A percentile compares a stretch with the other conserved stretches of the same genome.
These are phyloP conservation scores for Diadema setosum DNA, from an alignment of 35 echinoderm and acorn worm species.

Conservation along the genomic window DNA sequence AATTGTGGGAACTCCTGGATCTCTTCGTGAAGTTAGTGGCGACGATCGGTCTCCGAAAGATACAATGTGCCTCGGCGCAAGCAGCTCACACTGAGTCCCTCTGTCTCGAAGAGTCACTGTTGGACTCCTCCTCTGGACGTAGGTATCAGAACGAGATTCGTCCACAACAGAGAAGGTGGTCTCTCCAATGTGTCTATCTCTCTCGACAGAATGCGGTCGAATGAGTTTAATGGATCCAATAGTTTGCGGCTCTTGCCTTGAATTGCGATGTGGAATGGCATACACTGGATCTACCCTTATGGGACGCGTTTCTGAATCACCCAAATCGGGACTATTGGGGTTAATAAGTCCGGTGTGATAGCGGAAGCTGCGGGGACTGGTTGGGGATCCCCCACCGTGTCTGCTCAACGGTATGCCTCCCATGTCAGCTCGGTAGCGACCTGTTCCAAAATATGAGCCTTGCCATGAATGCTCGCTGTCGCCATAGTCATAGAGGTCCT, in stretches of 20 bases:
- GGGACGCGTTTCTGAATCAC: neutral
- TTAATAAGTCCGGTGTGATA: neutral
- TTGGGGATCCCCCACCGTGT: neutral
- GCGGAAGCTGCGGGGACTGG: neutral
- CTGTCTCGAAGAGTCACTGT: neutral
- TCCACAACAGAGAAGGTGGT: neutral
- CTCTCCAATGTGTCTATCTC: neutral
- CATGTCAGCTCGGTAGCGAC: neutral
- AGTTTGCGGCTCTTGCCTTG: neutral
- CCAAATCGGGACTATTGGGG: neutral
- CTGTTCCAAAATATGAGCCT: neutral
- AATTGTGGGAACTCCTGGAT: constrained; percentile 17
- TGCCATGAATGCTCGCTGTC: neutral
- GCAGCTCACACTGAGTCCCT: neutral
- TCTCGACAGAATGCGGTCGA: neutral
- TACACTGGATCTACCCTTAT: neutral
- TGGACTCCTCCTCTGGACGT: neutral
- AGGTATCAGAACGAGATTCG: neutral
- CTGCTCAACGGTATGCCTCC: neutral
- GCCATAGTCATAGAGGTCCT: constrained; percentile 4
- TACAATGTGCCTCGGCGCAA: neutral
- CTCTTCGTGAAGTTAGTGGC: neutral
- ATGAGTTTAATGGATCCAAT: neutral
- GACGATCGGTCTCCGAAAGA: neutral
- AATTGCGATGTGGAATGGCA: neutral